These are phyloP conservation scores for Autographa gamma DNA, from an alignment of 2,888 invertebrate species.

Conservation along the genomic window DNA sequence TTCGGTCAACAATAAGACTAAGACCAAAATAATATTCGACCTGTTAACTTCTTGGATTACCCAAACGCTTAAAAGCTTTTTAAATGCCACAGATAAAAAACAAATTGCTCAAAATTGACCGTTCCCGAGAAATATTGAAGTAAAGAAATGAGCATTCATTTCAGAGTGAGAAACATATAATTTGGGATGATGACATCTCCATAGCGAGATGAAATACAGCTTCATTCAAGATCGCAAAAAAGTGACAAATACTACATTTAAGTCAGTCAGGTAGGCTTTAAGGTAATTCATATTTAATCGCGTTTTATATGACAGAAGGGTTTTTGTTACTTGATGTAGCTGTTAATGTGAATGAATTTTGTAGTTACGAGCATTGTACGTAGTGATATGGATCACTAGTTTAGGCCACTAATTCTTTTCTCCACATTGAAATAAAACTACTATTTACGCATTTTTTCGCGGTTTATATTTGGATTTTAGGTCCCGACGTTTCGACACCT, in stretches of 20 bases:
- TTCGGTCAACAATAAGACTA: too few relatives aligned
- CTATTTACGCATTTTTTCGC: too few relatives aligned
- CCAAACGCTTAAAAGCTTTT: not conserved
- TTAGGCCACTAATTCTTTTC: too few relatives aligned
- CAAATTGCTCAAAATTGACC: not conserved
- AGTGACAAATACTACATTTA: constrained; percentile 15
- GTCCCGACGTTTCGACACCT: too few relatives aligned
- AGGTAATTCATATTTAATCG: constrained; percentile 38
- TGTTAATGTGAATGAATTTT: not conserved
- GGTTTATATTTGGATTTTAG: too few relatives aligned
- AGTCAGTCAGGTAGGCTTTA: not conserved
- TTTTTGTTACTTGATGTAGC: constrained; percentile 26
- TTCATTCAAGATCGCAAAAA: constrained; percentile 12
- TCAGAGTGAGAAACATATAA: not conserved
- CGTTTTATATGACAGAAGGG: constrained; percentile 9
- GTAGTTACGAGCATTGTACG: too few relatives aligned
- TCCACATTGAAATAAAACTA: too few relatives aligned
- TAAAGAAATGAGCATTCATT: not conserved
- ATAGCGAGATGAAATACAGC: constrained; percentile 12
- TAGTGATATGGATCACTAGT: too few relatives aligned
- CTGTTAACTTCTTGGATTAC: not conserved
- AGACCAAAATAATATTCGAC: not conserved
- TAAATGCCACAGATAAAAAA: not conserved
- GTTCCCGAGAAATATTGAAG: constrained; percentile 23
- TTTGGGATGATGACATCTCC: not conserved